Percentiles rank a stretch among this genome's conserved stretches.
phyloP scores from a whole-genome alignment of 2,797 vertebrate genomes.

The Sebastes itinus region DNA sequence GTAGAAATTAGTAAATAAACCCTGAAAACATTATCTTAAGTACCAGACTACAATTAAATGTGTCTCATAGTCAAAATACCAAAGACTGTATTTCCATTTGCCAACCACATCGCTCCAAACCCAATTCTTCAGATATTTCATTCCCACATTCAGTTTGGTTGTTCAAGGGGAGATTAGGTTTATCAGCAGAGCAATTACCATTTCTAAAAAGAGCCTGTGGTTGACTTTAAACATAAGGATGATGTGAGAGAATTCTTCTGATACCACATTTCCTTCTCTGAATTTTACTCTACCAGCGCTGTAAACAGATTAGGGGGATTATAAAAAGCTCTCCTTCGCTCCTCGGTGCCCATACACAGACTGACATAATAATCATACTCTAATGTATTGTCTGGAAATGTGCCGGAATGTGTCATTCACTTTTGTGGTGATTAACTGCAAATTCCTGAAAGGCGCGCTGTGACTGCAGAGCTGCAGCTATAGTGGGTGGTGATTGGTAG shows the following conservation, averaged over 20 bases:
- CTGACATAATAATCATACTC: slow-evolving; percentile 48
- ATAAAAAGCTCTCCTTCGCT: slow-evolving; percentile 42
- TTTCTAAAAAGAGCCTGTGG: slow-evolving; percentile 41
- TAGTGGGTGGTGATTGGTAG: neutral
- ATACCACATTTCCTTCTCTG: slow-evolving; percentile 28
- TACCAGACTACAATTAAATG: neutral
- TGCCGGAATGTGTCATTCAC: slow-evolving; percentile 28
- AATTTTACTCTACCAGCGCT: slow-evolving; percentile 20
- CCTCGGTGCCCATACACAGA: slow-evolving; percentile 13
- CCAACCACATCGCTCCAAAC: neutral
- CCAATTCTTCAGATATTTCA: slow-evolving; percentile 21
- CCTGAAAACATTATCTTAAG: neutral
- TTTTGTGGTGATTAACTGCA: slow-evolving; percentile 27
- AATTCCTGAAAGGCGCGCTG: slow-evolving; percentile 1
- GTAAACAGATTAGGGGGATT: slow-evolving; percentile 68
- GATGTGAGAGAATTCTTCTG: slow-evolving; percentile 42
- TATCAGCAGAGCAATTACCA: slow-evolving; percentile 56
- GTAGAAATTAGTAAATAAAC: neutral
- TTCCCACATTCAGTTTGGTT: slow-evolving; percentile 27
- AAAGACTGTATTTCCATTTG: slow-evolving; percentile 3
- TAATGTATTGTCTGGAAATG: slow-evolving; percentile 49
- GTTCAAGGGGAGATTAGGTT: slow-evolving; percentile 45
- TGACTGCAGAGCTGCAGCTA: neutral
- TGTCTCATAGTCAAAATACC: slow-evolving; percentile 7
- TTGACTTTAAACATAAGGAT: slow-evolving; percentile 40